A percentile compares a stretch with the other conserved stretches of the same genome.
phyloP scores from a whole-genome alignment of 2,797 vertebrate genomes.

The Hirundo rustica region DNA sequence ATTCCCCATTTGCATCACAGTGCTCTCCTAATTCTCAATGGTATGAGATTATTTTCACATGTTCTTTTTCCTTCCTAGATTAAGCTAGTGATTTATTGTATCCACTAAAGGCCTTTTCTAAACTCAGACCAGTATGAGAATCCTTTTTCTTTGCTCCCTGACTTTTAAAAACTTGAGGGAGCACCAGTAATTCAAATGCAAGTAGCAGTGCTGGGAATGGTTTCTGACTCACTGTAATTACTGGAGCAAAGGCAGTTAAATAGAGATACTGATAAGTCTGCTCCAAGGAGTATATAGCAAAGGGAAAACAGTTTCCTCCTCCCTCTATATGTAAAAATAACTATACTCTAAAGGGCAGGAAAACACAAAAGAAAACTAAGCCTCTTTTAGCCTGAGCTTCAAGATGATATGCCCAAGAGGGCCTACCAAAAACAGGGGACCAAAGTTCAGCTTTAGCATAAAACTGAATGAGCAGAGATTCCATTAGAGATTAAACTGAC shows the following conservation, averaged over 20 bases:
- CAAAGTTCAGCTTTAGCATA: not conserved
- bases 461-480: not conserved
- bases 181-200: not conserved
- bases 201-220: not conserved
- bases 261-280: not conserved
- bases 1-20: not conserved
- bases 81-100: not conserved
- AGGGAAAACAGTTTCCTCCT: not conserved
- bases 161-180: not conserved
- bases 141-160: not conserved
- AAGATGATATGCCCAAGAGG: not conserved
- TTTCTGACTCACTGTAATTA: conserved; percentile 36
- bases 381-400: not conserved
- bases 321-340: not conserved
- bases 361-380: not conserved
- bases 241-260: not conserved
- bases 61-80: not conserved
- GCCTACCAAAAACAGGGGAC: not conserved
- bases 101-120: not conserved
- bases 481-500: conserved; percentile 11
- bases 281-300: not conserved
- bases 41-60: not conserved
- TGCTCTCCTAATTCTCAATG: not conserved
- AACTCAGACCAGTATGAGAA: not conserved
- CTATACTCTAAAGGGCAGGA: not conserved